Evolutionary conservation across 1,140 invertebrate genomes (phyloP).

Genomic region (Drosophila subpulchrella): DNA sequence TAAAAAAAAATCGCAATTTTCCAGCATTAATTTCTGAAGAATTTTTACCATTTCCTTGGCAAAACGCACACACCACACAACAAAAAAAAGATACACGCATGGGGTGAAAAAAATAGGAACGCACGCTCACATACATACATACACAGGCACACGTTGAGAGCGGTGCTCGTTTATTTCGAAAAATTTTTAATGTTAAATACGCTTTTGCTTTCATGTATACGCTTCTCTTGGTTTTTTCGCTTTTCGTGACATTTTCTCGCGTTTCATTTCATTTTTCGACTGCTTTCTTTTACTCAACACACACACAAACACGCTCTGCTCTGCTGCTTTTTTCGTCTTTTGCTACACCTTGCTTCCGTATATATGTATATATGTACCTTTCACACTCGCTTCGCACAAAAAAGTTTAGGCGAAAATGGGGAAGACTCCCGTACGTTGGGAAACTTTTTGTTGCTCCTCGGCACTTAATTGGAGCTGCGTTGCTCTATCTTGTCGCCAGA

Average conservation of each 20-base stretch:
- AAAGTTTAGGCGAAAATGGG: constrained; percentile 34
- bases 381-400: constrained; percentile 33
- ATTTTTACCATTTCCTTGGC: constrained; percentile 19
- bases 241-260: constrained; percentile 66
- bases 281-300: constrained; percentile 77
- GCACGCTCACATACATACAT: constrained; percentile 19
- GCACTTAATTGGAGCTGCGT: constrained; percentile 51
- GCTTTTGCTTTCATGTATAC: constrained; percentile 49
- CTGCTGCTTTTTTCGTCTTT: constrained; percentile 64
- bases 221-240: constrained; percentile 52
- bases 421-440: constrained; percentile 29
- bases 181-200: constrained; percentile 31
- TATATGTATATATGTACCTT: constrained; percentile 57
- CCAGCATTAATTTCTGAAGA: constrained; percentile 21
- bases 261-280: constrained; percentile 69
- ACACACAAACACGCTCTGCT: constrained; percentile 55
- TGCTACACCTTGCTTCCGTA: constrained; percentile 79
- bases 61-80: constrained; percentile 9
- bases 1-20: constrained; percentile 28
- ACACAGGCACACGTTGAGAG: constrained; percentile 14
- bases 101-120: constrained; percentile 41
- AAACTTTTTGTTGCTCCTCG: constrained; percentile 14
- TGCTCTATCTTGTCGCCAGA: constrained; percentile 19
- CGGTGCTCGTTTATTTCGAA: constrained; percentile 34
- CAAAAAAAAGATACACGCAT: constrained; percentile 26